Conservation (phyloP, 2,888 invertebrate species). For the Nymphalis c-album region DNA sequence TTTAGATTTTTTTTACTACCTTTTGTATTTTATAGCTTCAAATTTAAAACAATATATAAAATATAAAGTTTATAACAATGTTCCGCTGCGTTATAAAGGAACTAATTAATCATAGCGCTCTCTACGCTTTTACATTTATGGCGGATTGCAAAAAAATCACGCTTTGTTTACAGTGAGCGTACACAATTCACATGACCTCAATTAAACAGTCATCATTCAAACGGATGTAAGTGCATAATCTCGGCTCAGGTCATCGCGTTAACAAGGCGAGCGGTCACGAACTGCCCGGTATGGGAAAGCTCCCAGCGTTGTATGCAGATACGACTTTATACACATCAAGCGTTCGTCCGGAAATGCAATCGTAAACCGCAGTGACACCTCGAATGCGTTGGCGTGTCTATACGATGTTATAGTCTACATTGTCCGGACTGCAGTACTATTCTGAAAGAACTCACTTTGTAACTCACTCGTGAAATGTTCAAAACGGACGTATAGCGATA, state of each 20-base stretch:
- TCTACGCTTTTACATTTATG: conserved; percentile 41
- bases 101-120: conserved; percentile 38
- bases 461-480: no score
- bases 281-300: conserved; percentile 78
- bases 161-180: conserved; percentile 52
- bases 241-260: conserved; percentile 73
- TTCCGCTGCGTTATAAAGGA: conserved; percentile 24
- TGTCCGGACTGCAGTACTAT: background rate
- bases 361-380: conserved; percentile 26
- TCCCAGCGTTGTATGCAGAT: conserved; percentile 73
- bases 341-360: conserved; percentile 32
- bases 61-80: conserved; percentile 14
- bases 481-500: no score
- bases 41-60: conserved; percentile 8
- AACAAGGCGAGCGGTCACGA: conserved; percentile 79
- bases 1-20: background rate
- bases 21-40: background rate
- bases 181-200: conserved; percentile 66
- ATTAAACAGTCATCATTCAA: conserved; percentile 76
- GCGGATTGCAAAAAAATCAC: conserved; percentile 48
- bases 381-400: conserved; percentile 29
- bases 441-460: conserved; percentile 2
- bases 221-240: conserved; percentile 79
- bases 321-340: conserved; percentile 56
- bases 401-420: conserved; percentile 19